A percentile compares a stretch with the other conserved stretches of the same genome.
These are phyloP conservation scores for Myxocyprinus asiaticus DNA, from an alignment of 2,113 vertebrate species.

Conservation along the genomic window DNA sequence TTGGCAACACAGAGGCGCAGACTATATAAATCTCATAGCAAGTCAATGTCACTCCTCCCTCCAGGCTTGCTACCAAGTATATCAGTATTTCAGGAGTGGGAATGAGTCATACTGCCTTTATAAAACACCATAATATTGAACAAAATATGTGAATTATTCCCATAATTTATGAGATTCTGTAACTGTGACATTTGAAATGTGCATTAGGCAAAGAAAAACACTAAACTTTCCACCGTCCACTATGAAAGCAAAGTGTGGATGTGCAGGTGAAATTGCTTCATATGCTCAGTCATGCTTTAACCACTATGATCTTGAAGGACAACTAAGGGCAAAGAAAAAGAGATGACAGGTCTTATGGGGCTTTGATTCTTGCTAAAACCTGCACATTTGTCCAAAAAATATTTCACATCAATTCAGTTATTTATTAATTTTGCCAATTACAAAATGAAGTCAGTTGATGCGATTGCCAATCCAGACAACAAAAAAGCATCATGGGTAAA, in stretches of 20 bases:
- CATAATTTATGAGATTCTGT: background rate
- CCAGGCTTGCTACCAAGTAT: background rate
- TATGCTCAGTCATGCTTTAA: conserved; percentile 52
- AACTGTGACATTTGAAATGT: background rate
- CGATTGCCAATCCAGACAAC: too few species aligned
- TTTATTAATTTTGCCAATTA: too few species aligned
- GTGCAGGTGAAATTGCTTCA: conserved; percentile 64
- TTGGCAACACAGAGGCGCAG: background rate
- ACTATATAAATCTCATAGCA: background rate
- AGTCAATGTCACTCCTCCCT: background rate
- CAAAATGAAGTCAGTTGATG: too few species aligned
- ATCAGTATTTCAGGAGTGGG: background rate
- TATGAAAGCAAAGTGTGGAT: conserved; percentile 51
- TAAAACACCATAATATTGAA: conserved; percentile 1
- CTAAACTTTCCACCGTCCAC: background rate
- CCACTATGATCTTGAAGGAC: background rate
- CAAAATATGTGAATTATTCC: background rate
- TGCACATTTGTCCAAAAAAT: too few species aligned
- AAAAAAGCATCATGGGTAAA: too few species aligned
- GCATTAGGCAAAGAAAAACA: background rate
- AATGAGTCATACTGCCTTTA: background rate
- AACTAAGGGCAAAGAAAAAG: background rate
- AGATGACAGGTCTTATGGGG: background rate
- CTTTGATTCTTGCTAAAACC: too few species aligned
- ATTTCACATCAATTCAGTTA: too few species aligned